Base-by-base conservation (phyloP, 2,797 vertebrate genomes). In the Tympanoctomys barrerae region DNA sequence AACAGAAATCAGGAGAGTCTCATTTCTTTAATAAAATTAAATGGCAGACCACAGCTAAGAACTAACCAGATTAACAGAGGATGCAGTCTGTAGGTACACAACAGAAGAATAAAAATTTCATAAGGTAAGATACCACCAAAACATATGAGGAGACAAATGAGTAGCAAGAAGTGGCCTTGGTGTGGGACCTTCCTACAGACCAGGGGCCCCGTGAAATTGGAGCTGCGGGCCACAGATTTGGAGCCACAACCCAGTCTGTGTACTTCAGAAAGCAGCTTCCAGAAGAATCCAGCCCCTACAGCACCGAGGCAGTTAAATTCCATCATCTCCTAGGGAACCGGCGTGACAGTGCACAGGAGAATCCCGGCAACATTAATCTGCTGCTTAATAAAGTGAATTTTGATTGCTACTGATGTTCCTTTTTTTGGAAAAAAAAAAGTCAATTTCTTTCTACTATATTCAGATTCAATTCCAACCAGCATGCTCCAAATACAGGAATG, bases 321-420 rank as follows among this genome's bases (percentile, higher is more conserved):
- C 75, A 22, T 22, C 95, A 52, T 89, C 21, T 96, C 59, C 95
- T 97, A 94, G 94, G 97, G 70, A 97, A 97, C 91, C 59, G 75
- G 57, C 10, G 22, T 52, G 89, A 89, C 54, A 73, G 83, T 61
- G 84, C 57, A 42, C 88, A 13, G 6, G 33, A 89, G 81, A 68
- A 88, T 95, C 77, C 82, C 39, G n/a, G 93, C 70, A 84, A 82
- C 39, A 49, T 85, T 49, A 89, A 62, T 84, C 94, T 95, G 92
- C 87, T 95, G 31, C 68, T 92, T 95, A 87, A 93, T 96, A 95
- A 93, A 95, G 89, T 93, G 49, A 87, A 95, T 71, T 90, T 62
- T 94, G 71, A 96, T 91, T 49, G 86, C 91, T 94, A 36, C 28
- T 66, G 75, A 90, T 62, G 54, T 39, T 71, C 94, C 73, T 57